Conservation (phyloP, 2,888 invertebrate genomes). For the Drosophila aldrichi region DNA sequence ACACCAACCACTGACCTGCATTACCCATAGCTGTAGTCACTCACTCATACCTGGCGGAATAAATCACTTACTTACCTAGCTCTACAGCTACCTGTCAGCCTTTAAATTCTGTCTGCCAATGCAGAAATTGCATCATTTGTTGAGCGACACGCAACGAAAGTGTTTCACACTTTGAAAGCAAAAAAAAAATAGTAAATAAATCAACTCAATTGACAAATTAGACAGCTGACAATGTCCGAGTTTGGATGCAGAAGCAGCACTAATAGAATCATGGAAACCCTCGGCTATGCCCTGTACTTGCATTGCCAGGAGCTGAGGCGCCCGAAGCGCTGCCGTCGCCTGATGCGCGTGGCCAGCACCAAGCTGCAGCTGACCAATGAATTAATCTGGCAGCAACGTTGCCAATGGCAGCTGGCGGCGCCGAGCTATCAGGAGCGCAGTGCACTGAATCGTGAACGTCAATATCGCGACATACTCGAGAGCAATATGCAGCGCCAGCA, state of each 20-base stretch:
- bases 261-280: conserved; percentile 16
- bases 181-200: neutral
- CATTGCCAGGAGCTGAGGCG: conserved; percentile 65
- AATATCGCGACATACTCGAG: conserved; percentile 56
- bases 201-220: neutral
- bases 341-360: conserved; percentile 63
- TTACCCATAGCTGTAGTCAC: neutral
- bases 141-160: conserved; percentile 35
- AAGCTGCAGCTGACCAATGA: conserved; percentile 72
- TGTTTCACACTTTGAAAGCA: neutral
- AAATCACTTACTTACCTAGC: neutral
- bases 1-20: neutral
- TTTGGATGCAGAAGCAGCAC: neutral
- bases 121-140: conserved; percentile 67
- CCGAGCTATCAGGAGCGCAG: conserved; percentile 46
- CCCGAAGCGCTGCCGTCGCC: conserved; percentile 44
- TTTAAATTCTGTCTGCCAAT: conserved; percentile 56
- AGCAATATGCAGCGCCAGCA: conserved; percentile 55
- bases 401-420: conserved; percentile 28
- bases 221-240: conserved; percentile 25
- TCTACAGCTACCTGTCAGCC: conserved; percentile 40
- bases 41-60: conserved; percentile 5
- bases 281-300: conserved; percentile 66
- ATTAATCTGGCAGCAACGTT: conserved; percentile 54
- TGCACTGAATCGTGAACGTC: conserved; percentile 58